These are phyloP conservation scores for Lacerta viridis DNA, from an alignment of 2,797 vertebrate genomes.

Conservation along the genomic window DNA sequence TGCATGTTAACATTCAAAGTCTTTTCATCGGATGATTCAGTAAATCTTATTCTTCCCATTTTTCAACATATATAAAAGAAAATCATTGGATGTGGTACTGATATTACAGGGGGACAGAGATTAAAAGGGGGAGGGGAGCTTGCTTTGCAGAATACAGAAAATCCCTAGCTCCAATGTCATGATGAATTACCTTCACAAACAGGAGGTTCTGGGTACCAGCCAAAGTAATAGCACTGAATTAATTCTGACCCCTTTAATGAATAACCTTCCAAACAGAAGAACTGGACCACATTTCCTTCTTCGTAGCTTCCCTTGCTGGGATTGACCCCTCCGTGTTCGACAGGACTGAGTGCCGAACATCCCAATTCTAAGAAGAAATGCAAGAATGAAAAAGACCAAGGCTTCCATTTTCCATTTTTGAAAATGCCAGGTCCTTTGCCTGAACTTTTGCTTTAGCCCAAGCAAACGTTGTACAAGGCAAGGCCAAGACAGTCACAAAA, in stretches of 20 bases:
- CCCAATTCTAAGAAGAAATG: conserved; percentile 70
- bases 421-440: no score
- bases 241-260: conserved; percentile 78
- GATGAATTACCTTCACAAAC: conserved; percentile 80
- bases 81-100: background rate
- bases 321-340: conserved; percentile 79
- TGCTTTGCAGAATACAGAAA: background rate
- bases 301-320: conserved; percentile 79
- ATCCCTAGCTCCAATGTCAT: background rate
- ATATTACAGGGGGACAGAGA: background rate
- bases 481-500: fast-evolving
- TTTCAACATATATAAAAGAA: background rate
- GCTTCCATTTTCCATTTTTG: background rate
- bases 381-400: background rate
- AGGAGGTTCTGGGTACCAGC: conserved; percentile 82
- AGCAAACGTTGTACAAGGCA: background rate
- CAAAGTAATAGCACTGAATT: conserved; percentile 84
- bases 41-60: background rate
- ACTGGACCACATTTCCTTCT: conserved; percentile 83
- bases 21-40: background rate
- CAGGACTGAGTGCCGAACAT: conserved; percentile 69
- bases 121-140: background rate
- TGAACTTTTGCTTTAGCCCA: background rate
- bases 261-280: conserved; percentile 80
- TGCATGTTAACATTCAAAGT: no score